Percentiles rank a stretch among this genome's conserved stretches.
phyloP scores from a whole-genome alignment of 2,888 invertebrate genomes.

The Sphaerophoria taeniata region DNA sequence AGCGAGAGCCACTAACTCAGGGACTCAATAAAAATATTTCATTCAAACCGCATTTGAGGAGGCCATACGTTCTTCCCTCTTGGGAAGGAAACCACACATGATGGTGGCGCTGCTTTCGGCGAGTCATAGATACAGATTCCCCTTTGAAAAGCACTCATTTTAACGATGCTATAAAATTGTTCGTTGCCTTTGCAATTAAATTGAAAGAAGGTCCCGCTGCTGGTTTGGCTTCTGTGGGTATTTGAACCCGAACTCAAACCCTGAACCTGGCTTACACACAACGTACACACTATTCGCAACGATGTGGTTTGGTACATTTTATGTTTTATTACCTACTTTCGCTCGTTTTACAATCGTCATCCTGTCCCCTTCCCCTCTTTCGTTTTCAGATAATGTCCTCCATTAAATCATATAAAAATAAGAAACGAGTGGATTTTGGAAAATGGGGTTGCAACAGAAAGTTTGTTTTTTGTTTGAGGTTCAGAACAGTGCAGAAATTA shows the following conservation, averaged over 20 bases:
- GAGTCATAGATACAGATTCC: background rate
- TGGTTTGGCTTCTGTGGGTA: too few species aligned
- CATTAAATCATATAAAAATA: slow-evolving; percentile 24
- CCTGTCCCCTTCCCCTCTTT: slow-evolving; percentile 15
- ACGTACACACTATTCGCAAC: background rate
- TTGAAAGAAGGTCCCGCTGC: slow-evolving; percentile 36
- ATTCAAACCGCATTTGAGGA: slow-evolving; percentile 37
- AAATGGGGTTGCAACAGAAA: background rate
- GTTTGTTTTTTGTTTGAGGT: slow-evolving; percentile 37
- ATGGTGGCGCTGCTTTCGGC: background rate
- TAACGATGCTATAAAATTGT: slow-evolving; percentile 70
- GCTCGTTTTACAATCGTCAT: slow-evolving; percentile 61
- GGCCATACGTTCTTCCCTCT: too few species aligned
- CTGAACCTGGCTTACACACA: too few species aligned
- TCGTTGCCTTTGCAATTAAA: slow-evolving; percentile 69
- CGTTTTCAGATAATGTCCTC: slow-evolving; percentile 30
- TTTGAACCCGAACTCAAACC: too few species aligned
- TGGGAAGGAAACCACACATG: background rate
- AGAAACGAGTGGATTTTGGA: slow-evolving; percentile 22
- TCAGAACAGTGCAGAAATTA: slow-evolving; percentile 35
- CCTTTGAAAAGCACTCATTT: slow-evolving; percentile 32
- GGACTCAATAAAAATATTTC: slow-evolving; percentile 49
- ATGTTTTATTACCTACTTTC: slow-evolving; percentile 63
- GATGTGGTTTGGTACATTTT: slow-evolving; percentile 32
- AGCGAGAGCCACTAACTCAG: slow-evolving; percentile 38